Evolutionary conservation across 2,888 invertebrate species (phyloP).

Genomic region (Gisinianus flammeolus): DNA sequence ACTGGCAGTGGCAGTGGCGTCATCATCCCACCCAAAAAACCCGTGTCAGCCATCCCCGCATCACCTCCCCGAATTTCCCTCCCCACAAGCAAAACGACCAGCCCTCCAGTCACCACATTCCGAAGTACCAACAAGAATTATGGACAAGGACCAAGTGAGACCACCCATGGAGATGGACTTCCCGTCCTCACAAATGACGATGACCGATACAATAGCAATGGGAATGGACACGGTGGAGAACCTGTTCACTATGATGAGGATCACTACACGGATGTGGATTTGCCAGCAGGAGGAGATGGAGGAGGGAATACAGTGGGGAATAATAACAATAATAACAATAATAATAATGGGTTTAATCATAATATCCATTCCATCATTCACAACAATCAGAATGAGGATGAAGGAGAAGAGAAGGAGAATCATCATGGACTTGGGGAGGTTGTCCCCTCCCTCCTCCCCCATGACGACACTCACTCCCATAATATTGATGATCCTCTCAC

Average conservation of each 20-base stretch:
- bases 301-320: background rate
- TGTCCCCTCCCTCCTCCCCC: background rate
- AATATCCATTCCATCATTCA: constrained; percentile 13
- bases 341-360: background rate
- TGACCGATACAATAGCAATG: background rate
- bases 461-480: background rate
- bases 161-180: background rate
- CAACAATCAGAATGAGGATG: constrained; percentile 2
- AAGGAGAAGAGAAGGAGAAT: constrained; percentile 9
- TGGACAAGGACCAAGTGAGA: background rate
- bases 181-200: background rate
- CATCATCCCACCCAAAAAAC: constrained; percentile 12
- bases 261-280: background rate
- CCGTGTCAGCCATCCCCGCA: background rate
- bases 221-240: background rate
- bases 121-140: background rate
- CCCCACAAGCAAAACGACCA: background rate
- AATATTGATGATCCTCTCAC: constrained; percentile 2
- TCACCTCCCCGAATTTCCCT: background rate
- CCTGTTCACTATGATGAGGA: constrained; percentile 22
- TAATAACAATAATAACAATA: too few species aligned
- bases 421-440: constrained; percentile 1
- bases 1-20: background rate
- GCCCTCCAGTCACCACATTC: background rate
- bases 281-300: background rate